These are phyloP conservation scores for Bucorvus abyssinicus DNA, from an alignment of 2,797 vertebrate species.

Conservation along the genomic window DNA sequence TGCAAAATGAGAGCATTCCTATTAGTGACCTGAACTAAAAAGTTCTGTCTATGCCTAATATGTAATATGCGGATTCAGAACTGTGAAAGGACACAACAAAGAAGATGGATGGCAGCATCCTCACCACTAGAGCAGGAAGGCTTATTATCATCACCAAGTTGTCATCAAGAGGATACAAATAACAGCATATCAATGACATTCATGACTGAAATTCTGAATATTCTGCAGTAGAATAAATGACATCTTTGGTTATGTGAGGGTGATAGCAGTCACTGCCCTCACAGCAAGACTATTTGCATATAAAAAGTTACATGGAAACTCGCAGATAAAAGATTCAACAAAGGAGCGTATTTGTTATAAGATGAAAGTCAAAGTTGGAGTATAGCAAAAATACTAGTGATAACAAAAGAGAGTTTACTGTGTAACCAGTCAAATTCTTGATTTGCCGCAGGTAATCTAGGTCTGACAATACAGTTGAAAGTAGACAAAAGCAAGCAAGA, in stretches of 20 bases:
- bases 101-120: background rate
- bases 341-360: background rate
- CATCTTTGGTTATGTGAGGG: background rate
- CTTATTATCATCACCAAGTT: background rate
- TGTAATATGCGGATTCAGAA: background rate
- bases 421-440: background rate
- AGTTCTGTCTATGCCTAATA: background rate
- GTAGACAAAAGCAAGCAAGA: background rate
- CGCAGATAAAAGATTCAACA: constrained; percentile 1
- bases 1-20: background rate
- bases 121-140: background rate
- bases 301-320: background rate
- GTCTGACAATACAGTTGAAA: background rate
- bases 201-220: background rate
- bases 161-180: background rate
- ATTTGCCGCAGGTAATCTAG: background rate
- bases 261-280: background rate
- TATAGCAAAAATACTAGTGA: background rate
- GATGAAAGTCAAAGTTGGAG: background rate
- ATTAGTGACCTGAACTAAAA: background rate
- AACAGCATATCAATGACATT: background rate
- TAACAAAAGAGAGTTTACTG: background rate
- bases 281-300: background rate
- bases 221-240: background rate
- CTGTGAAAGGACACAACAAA: background rate